Conservation (phyloP, 2,797 vertebrate genomes). For the Girardinus metallicus region DNA sequence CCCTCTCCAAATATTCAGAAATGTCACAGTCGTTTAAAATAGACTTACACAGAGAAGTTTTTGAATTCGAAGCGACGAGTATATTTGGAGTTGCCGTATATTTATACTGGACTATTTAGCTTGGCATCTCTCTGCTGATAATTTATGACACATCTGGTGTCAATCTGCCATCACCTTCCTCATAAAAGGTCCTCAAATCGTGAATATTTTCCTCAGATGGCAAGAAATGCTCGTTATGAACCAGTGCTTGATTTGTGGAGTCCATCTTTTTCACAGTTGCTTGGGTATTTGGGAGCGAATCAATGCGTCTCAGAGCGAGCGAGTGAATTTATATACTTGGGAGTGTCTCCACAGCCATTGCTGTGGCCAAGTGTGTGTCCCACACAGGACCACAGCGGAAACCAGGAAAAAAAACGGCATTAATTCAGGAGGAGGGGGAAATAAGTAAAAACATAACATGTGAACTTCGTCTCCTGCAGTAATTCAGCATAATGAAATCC, state of each 20-base stretch:
- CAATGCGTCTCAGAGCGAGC: slow-evolving; percentile 65
- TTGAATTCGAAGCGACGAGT: slow-evolving; percentile 90
- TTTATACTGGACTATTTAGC: slow-evolving; percentile 93
- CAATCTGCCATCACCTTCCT: slow-evolving; percentile 92
- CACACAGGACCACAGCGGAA: slow-evolving; percentile 57
- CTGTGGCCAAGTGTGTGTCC: slow-evolving; percentile 62
- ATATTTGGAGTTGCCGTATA: slow-evolving; percentile 88
- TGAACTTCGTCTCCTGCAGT: slow-evolving; percentile 56
- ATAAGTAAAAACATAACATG: slow-evolving; percentile 43
- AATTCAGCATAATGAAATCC: slow-evolving; percentile 67
- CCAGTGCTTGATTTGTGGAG: slow-evolving; percentile 62
- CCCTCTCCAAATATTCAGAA: slow-evolving; percentile 60
- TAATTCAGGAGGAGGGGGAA: slow-evolving; percentile 50
- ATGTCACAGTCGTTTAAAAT: slow-evolving; percentile 86
- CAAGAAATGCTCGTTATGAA: slow-evolving; percentile 69
- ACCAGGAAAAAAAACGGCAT: slow-evolving; percentile 46
- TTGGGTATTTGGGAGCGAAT: slow-evolving; percentile 68
- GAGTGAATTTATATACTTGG: slow-evolving; percentile 67
- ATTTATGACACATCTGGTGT: slow-evolving; percentile 97
- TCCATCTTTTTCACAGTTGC: slow-evolving; percentile 70
- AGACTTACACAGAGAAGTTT: slow-evolving; percentile 89
- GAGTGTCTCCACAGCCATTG: slow-evolving; percentile 61
- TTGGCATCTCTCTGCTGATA: slow-evolving; percentile 92
- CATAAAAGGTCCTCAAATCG: slow-evolving; percentile 83
- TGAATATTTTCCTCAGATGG: slow-evolving; percentile 75